Conservation (phyloP, 1,140 invertebrate species). For the Belonocnema kinseyi region DNA sequence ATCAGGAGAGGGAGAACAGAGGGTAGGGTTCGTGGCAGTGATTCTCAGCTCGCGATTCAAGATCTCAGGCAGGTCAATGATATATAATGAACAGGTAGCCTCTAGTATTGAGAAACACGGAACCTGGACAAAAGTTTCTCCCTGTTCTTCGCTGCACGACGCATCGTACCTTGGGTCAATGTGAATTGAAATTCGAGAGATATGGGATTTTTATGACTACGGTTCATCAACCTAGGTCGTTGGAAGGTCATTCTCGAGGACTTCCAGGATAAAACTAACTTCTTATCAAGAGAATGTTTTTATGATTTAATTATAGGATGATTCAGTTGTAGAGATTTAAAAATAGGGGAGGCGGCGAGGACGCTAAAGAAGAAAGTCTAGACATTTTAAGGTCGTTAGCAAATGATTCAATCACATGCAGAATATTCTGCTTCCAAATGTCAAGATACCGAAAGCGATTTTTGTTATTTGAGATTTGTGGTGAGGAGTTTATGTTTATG, state of each 20-base stretch:
- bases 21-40: conserved; percentile 44
- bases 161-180: conserved; percentile 2
- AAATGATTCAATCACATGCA: too few relatives aligned
- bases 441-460: too few relatives aligned
- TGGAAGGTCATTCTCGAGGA: neutral
- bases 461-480: too few relatives aligned
- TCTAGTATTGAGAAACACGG: conserved; percentile 16
- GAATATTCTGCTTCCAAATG: too few relatives aligned
- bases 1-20: conserved; percentile 38
- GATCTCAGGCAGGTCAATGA: conserved; percentile 11
- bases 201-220: neutral
- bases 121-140: conserved; percentile 12
- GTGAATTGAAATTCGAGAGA: conserved; percentile 19
- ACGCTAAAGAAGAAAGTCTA: too few relatives aligned
- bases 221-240: neutral
- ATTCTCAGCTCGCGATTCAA: conserved; percentile 43
- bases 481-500: too few relatives aligned
- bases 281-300: too few relatives aligned
- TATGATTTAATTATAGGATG: too few relatives aligned
- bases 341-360: too few relatives aligned
- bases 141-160: conserved; percentile 16
- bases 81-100: neutral
- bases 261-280: neutral
- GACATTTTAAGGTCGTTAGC: too few relatives aligned
- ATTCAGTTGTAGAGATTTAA: too few relatives aligned